phyloP scores from a whole-genome alignment of 2,888 invertebrate genomes.

The Nomada ferruginata region DNA sequence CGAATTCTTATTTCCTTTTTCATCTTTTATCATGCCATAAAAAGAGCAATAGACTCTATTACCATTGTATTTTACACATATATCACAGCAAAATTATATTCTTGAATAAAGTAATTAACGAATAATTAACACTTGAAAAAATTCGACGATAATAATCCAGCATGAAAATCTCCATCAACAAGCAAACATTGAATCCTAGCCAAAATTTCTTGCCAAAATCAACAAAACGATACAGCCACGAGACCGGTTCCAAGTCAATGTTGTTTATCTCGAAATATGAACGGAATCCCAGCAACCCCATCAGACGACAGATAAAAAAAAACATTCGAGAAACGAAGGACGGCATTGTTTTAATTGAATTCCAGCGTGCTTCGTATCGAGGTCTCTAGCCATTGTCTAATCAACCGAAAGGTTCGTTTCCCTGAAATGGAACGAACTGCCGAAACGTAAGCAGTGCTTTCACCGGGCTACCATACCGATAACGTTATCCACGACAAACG shows the following conservation, averaged over 20 bases:
- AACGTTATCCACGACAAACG: conserved; percentile 15
- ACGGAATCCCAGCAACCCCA: background rate
- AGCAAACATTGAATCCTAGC: background rate
- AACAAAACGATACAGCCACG: background rate
- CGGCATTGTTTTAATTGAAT: conserved; percentile 11
- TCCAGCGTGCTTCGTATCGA: background rate
- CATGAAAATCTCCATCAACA: background rate
- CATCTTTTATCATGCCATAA: no score
- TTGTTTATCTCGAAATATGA: background rate
- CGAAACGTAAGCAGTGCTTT: conserved; percentile 10
- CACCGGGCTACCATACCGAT: conserved; percentile 9
- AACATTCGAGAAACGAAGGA: background rate
- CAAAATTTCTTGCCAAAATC: background rate
- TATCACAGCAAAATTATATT: no score
- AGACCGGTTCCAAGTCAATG: background rate
- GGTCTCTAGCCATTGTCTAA: background rate
- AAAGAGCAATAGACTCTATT: no score
- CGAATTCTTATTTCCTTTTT: no score
- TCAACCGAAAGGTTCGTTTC: conserved; percentile 10
- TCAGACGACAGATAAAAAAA: background rate
- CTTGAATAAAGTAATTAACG: no score
- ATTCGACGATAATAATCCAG: no score
- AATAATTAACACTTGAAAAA: no score
- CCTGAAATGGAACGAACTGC: background rate
- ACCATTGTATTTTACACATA: no score